Evolutionary conservation across 2,888 invertebrate species (phyloP), one percentile per base, ranked within the genome.

Genomic region (Pegoplata infirma): DNA sequence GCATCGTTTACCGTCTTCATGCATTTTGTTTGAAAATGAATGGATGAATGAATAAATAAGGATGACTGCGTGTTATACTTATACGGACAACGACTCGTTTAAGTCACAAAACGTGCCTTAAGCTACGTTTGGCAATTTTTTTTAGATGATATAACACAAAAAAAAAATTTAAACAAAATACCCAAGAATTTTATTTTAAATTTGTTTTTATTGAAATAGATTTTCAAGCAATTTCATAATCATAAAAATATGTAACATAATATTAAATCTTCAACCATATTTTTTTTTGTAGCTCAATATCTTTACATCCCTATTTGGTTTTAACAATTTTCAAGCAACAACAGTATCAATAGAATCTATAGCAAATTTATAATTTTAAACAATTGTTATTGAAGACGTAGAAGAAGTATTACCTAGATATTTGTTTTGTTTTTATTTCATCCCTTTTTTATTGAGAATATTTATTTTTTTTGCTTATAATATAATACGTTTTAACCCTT

Each of bases 11-110:
- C 55, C 73, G 71, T 80, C 61, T 77, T 76, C 80, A 83, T 82
- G 82, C 82, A 81, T 78, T 80, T 64, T 72, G 68, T 64, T 71
- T 79, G 72, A 71, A n/a, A n/a, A n/a, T n/a, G 76, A 74, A 83
- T 76, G 80, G 78, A 74, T 51, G 58, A 67, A 49, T 67, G 49
- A 69, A 61, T 71, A 7, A 19, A 44, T 25, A 51, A 61, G 21
- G 28, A 55, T 23, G 55, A n/a, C n/a, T n/a, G 32, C 56, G 8
- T 23, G 16, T 40, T 25, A 3, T 14, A n/a, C n/a, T n/a, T n/a
- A 46, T 51, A 59, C 19, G 63, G 21, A 23, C 36, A 12, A 14
- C 14, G 14, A 21, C 25, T 16, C 56, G 21, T 61, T 80, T 79
- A 81, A 81, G 80, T 61, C 63, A 66, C 61, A 71, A 80, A 80